Percentiles rank a stretch among this genome's conserved stretches.
These are phyloP conservation scores for Notodonta ziczac DNA, from an alignment of 2,888 invertebrate genomes.

Conservation along the genomic window DNA sequence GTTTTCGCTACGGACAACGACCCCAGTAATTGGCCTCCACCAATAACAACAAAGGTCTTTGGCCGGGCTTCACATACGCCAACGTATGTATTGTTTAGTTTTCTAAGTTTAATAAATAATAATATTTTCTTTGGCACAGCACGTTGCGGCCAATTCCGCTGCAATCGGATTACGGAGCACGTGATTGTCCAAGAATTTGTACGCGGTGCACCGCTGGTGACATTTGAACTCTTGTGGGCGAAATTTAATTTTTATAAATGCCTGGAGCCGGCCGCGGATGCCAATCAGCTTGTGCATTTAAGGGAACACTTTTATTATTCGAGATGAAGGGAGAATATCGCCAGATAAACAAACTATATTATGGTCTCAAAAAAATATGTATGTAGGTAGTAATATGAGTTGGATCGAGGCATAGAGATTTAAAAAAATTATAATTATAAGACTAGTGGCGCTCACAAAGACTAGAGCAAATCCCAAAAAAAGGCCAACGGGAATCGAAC, in stretches of 20 bases:
- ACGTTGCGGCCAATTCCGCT: slow-evolving; percentile 72
- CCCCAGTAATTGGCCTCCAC: no score
- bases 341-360: no score
- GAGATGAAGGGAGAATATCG: background rate
- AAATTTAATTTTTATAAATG: slow-evolving; percentile 75
- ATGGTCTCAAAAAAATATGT: no score
- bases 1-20: no score
- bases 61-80: no score
- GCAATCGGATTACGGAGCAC: slow-evolving; percentile 77
- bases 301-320: background rate
- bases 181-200: slow-evolving; percentile 72
- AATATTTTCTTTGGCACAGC: slow-evolving; percentile 68
- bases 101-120: slow-evolving; percentile 48
- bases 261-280: slow-evolving; percentile 49
- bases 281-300: slow-evolving; percentile 47
- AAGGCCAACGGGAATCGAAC: no score
- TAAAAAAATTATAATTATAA: no score
- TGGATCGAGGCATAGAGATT: no score
- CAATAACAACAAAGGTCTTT: no score
- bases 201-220: slow-evolving; percentile 31
- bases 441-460: no score
- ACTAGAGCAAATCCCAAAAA: no score
- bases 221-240: slow-evolving; percentile 49
- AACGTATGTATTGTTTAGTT: slow-evolving; percentile 23
- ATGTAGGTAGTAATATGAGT: no score